Conservation (phyloP, 2,113 vertebrate species). For the Eolophus roseicapilla region DNA sequence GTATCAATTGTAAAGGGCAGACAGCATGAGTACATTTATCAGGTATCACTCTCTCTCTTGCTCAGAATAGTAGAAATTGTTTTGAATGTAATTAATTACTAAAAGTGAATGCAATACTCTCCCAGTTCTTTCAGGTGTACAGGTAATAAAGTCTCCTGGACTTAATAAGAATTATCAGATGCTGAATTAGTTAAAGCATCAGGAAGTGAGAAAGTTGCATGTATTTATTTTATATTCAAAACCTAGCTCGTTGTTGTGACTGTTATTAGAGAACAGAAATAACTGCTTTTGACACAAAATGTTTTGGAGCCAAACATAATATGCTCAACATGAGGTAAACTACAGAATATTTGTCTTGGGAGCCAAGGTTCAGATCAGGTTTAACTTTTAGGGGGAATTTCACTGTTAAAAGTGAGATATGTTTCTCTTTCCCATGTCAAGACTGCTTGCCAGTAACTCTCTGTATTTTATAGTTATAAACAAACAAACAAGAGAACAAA, state of each 20-base stretch:
- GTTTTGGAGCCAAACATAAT: slow-evolving; percentile 33
- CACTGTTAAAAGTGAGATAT: not conserved
- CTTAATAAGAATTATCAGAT: not conserved
- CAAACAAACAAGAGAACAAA: not conserved
- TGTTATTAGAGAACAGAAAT: slow-evolving; percentile 24
- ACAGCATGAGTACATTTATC: not conserved
- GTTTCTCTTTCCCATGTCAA: slow-evolving; percentile 45
- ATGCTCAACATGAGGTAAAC: slow-evolving; percentile 36
- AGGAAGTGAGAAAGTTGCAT: not conserved
- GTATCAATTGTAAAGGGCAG: not conserved
- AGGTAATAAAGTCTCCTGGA: not conserved
- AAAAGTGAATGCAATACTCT: not conserved
- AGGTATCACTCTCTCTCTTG: not conserved
- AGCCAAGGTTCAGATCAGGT: slow-evolving; percentile 38
- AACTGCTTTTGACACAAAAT: slow-evolving; percentile 50
- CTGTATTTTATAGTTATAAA: not conserved
- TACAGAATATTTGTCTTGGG: slow-evolving; percentile 14
- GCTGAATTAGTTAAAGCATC: not conserved
- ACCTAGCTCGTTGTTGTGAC: not conserved
- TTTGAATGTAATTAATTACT: not conserved
- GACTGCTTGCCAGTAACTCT: slow-evolving; percentile 1
- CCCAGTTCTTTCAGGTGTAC: not conserved
- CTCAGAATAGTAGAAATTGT: not conserved
- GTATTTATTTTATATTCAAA: not conserved
- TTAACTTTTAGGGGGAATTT: slow-evolving; percentile 29